Evolutionary conservation across 2,888 invertebrate species (phyloP).

Genomic region (Lepetodrilus schrolli): DNA sequence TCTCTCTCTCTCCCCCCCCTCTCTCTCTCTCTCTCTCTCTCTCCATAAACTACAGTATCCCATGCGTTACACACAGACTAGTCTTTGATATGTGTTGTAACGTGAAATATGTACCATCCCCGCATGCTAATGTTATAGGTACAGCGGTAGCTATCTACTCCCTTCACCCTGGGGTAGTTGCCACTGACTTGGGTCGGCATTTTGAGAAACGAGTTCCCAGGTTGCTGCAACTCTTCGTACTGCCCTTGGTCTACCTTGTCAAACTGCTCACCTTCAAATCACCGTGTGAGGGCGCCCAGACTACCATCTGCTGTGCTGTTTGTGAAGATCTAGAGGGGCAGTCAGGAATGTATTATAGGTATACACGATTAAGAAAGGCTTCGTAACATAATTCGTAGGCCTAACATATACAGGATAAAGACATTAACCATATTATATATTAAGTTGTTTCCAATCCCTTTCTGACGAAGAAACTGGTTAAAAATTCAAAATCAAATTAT

Average conservation of each 20-base stretch:
- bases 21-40: too few relatives aligned
- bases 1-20: too few relatives aligned
- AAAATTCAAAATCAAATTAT: too few relatives aligned
- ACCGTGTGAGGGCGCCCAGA: slow-evolving; percentile 59
- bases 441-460: too few relatives aligned
- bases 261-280: slow-evolving; percentile 42
- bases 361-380: background rate
- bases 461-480: too few relatives aligned
- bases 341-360: slow-evolving; percentile 59
- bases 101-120: background rate
- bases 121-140: slow-evolving; percentile 43
- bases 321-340: slow-evolving; percentile 45
- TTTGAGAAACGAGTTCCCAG: slow-evolving; percentile 42
- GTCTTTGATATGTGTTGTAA: too few relatives aligned
- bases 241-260: slow-evolving; percentile 29
- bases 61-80: too few relatives aligned
- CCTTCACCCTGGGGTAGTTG: slow-evolving; percentile 55
- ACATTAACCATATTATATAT: too few relatives aligned
- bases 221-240: slow-evolving; percentile 37
- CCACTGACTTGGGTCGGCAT: slow-evolving; percentile 46
- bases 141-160: slow-evolving; percentile 45
- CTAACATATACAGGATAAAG: too few relatives aligned
- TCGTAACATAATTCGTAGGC: too few relatives aligned
- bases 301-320: slow-evolving; percentile 61
- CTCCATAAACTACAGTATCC: too few relatives aligned